Conservation (phyloP, 2,113 vertebrate species). For the Rhinoderma darwinii region DNA sequence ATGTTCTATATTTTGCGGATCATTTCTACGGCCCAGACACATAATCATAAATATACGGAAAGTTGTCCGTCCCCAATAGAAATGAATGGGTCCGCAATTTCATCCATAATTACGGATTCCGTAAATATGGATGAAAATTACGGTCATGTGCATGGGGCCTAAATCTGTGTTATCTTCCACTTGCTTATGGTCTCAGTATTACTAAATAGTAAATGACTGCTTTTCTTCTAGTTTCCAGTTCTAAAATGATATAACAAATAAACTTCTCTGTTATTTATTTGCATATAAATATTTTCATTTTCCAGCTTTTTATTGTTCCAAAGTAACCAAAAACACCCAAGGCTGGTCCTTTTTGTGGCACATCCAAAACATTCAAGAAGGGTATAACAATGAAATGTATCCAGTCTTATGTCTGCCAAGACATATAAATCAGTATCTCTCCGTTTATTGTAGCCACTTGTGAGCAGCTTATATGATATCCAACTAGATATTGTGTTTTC, state of each 20-base stretch:
- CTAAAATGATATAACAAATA: background rate
- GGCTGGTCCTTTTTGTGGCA: background rate
- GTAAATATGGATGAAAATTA: too few species aligned
- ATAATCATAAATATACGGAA: too few species aligned
- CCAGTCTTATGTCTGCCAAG: background rate
- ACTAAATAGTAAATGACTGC: too few species aligned
- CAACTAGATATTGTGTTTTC: slow-evolving; percentile 11
- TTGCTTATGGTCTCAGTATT: too few species aligned
- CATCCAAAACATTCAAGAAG: background rate
- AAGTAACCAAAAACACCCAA: background rate
- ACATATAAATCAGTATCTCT: slow-evolving; percentile 15
- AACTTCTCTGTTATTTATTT: background rate
- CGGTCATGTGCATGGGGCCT: too few species aligned
- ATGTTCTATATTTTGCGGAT: too few species aligned
- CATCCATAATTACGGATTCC: too few species aligned
- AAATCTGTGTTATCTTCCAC: too few species aligned
- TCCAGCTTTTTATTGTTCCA: background rate
- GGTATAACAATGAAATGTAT: background rate
- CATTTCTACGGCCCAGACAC: too few species aligned
- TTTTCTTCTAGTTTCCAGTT: background rate
- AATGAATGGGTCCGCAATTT: too few species aligned
- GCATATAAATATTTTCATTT: background rate
- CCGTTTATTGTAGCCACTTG: slow-evolving; percentile 24
- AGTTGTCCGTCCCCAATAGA: too few species aligned
- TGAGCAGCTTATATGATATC: background rate